Conservation (phyloP, 2,888 invertebrate species). For the Pilophorus perplexus region DNA sequence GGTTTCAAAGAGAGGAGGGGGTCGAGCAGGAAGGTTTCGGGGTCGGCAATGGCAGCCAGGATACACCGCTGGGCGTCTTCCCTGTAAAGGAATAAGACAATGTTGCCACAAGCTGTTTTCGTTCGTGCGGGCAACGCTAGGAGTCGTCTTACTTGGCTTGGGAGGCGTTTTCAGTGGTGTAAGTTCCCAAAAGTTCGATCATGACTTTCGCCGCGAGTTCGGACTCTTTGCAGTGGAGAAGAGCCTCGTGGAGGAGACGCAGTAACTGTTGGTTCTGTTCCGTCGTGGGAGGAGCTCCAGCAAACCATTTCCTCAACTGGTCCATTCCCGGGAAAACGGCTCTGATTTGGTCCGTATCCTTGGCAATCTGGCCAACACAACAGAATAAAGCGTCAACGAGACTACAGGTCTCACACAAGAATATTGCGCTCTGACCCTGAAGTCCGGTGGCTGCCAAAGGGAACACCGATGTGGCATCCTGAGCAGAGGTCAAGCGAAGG, state of each 20-base stretch:
- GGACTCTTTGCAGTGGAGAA: constrained; percentile 82
- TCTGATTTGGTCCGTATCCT: constrained; percentile 79
- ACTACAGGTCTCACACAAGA: too few relatives aligned
- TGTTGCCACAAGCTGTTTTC: too few relatives aligned
- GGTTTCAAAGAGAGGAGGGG: constrained; percentile 91
- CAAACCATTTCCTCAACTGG: constrained; percentile 76
- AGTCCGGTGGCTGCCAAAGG: too few relatives aligned
- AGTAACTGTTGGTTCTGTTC: constrained; percentile 90
- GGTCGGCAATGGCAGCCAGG: constrained; percentile 90
- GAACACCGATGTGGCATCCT: too few relatives aligned
- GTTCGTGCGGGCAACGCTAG: too few relatives aligned
- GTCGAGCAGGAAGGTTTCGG: constrained; percentile 91
- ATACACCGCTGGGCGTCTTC: constrained; percentile 97
- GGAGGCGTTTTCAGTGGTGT: constrained; percentile 94
- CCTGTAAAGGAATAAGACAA: constrained; percentile 54
- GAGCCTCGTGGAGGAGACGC: constrained; percentile 80
- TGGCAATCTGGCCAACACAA: constrained; percentile 59
- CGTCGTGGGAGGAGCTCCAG: constrained; percentile 74
- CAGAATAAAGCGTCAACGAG: too few relatives aligned
- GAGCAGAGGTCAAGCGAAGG: too few relatives aligned
- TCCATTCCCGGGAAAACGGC: constrained; percentile 83
- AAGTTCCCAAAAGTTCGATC: constrained; percentile 94
- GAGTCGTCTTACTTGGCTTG: constrained; percentile 69
- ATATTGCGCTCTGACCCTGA: too few relatives aligned
- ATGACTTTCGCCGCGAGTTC: constrained; percentile 93